Evolutionary conservation across 2,888 invertebrate species (phyloP).

Genomic region (Petrolisthes cinctipes): DNA sequence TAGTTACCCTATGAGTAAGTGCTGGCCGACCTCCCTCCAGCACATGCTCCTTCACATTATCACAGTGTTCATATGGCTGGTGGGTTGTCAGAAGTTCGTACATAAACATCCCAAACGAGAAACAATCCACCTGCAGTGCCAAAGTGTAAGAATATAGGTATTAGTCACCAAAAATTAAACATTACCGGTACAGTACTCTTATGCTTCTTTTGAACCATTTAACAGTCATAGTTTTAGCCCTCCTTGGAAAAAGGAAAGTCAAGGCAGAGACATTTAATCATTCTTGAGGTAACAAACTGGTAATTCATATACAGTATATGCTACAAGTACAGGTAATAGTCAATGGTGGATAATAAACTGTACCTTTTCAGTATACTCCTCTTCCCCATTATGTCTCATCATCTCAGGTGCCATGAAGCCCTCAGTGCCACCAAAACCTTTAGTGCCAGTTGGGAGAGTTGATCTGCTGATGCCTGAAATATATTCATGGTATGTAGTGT

Average conservation of each 20-base stretch:
- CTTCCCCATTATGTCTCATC: conserved; percentile 97
- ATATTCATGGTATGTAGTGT: too few species aligned
- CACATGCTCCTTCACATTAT: conserved; percentile 96
- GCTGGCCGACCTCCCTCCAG: conserved; percentile 94
- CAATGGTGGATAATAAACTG: neutral
- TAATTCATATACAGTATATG: too few species aligned
- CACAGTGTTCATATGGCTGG: conserved; percentile 95
- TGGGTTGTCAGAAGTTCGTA: conserved; percentile 94
- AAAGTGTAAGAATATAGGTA: neutral
- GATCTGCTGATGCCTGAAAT: conserved; percentile 83
- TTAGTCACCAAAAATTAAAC: too few species aligned
- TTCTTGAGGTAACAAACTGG: neutral
- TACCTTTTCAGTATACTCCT: conserved; percentile 97
- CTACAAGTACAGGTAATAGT: too few species aligned
- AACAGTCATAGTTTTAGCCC: too few species aligned
- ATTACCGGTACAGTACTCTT: too few species aligned
- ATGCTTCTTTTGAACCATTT: too few species aligned
- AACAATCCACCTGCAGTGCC: conserved; percentile 87
- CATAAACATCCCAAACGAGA: conserved; percentile 98
- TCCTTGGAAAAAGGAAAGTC: neutral
- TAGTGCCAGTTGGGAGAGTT: conserved; percentile 90
- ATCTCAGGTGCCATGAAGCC: conserved; percentile 99
- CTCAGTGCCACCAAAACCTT: conserved; percentile 98
- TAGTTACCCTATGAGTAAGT: conserved; percentile 81
- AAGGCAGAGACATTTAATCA: neutral